These are phyloP conservation scores for Geotrupes spiniger DNA, from an alignment of 2,888 invertebrate species.

Conservation along the genomic window DNA sequence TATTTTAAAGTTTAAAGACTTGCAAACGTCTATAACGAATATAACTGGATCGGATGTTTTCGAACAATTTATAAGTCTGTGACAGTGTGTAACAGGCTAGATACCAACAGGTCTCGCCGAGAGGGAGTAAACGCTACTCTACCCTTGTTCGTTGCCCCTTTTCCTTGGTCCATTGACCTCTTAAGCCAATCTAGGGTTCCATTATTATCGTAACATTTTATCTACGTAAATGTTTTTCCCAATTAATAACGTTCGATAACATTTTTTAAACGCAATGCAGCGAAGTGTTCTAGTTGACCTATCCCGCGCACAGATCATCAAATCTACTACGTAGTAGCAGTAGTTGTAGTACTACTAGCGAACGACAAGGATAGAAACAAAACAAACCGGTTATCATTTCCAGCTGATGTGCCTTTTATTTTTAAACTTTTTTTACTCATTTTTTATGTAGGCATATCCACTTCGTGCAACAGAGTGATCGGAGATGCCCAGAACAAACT, in stretches of 20 bases:
- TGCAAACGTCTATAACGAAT: too few species aligned
- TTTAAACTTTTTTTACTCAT: conserved; percentile 42
- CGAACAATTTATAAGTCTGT: conserved; percentile 5
- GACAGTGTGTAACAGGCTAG: conserved; percentile 24
- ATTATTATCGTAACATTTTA: conserved; percentile 32
- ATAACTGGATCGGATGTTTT: not conserved
- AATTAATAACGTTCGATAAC: too few species aligned
- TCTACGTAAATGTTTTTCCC: conserved; percentile 24
- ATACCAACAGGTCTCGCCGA: conserved; percentile 18
- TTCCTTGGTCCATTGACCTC: conserved; percentile 37
- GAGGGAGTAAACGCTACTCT: conserved; percentile 31
- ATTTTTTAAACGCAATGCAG: too few species aligned
- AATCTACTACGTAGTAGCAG: conserved; percentile 47
- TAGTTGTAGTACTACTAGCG: conserved; percentile 49
- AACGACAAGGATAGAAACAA: conserved; percentile 42
- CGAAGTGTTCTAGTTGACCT: conserved; percentile 24
- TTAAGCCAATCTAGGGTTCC: conserved; percentile 34
- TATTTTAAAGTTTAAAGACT: too few species aligned
- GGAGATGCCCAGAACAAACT: conserved; percentile 35
- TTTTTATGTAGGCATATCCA: conserved; percentile 46
- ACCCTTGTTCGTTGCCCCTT: conserved; percentile 37
- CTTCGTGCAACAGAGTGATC: conserved; percentile 44
- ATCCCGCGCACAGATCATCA: conserved; percentile 36
- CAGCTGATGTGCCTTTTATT: conserved; percentile 51
- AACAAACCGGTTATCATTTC: conserved; percentile 49